Percentiles rank a stretch among this genome's conserved stretches.
Conservation (phyloP, 2,113 vertebrate species). For the Variabilichromis moorii region DNA sequence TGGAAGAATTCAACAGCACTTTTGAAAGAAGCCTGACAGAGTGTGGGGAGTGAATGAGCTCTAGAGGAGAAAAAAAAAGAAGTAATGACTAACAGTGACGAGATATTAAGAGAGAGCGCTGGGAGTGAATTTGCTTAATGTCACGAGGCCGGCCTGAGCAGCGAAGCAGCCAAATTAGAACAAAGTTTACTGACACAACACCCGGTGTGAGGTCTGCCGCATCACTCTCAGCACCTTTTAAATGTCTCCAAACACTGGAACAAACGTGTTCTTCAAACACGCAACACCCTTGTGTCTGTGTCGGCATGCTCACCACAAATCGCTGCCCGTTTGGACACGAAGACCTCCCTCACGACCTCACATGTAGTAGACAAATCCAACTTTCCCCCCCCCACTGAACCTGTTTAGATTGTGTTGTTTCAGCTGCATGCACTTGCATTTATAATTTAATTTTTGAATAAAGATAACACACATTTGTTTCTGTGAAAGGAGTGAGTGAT, state of each 20-base stretch:
- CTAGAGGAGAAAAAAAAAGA: background rate
- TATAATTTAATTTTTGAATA: background rate
- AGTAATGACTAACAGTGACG: background rate
- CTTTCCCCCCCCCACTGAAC: background rate
- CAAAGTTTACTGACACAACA: background rate
- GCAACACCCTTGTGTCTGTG: background rate
- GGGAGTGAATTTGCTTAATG: background rate
- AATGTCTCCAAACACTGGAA: conserved; percentile 26
- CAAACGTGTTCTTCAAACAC: background rate
- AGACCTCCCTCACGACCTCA: background rate
- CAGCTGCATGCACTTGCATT: conserved; percentile 42
- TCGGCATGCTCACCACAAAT: conserved; percentile 49
- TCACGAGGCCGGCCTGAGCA: background rate
- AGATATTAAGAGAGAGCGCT: background rate
- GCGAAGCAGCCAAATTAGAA: background rate
- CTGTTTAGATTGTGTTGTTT: conserved; percentile 14
- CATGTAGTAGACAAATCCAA: background rate
- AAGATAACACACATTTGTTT: background rate
- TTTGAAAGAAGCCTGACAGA: conserved; percentile 45
- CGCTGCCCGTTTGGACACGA: background rate
- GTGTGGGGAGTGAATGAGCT: background rate
- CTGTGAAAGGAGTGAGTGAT: background rate
- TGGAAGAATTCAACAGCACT: background rate
- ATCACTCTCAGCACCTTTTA: conserved; percentile 50
- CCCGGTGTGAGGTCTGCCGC: background rate